A percentile compares a stretch with the other conserved stretches of the same genome.
These are phyloP conservation scores for Psittacula echo DNA, from an alignment of 2,797 vertebrate species.

Conservation along the genomic window DNA sequence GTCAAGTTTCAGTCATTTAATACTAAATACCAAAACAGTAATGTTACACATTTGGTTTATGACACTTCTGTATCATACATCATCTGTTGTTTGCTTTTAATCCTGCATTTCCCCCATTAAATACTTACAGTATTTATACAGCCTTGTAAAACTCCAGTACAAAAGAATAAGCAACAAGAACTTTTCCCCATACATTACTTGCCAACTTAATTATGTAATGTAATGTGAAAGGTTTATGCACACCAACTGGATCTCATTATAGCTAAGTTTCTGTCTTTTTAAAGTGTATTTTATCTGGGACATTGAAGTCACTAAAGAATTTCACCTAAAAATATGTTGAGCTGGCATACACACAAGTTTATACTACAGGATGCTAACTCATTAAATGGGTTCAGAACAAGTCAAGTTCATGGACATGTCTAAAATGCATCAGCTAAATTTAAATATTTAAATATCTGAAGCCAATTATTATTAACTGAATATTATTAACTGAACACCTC, in stretches of 20 bases:
- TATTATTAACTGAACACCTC: background rate
- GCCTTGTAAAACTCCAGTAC: conserved; percentile 37
- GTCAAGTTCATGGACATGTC: background rate
- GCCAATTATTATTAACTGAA: background rate
- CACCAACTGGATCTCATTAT: conserved; percentile 61
- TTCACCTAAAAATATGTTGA: background rate
- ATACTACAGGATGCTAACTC: background rate
- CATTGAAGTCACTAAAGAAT: background rate
- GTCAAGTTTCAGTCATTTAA: background rate
- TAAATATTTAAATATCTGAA: background rate
- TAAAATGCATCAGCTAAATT: background rate
- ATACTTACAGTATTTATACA: conserved; percentile 47
- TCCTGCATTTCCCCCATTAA: conserved; percentile 32
- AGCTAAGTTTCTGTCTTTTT: conserved; percentile 16
- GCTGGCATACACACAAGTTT: background rate
- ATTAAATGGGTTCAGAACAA: background rate
- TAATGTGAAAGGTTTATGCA: conserved; percentile 63
- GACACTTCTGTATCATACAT: background rate
- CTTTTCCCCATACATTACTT: conserved; percentile 55
- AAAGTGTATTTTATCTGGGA: conserved; percentile 21
- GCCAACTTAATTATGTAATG: conserved; percentile 43
- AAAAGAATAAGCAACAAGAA: conserved; percentile 43
- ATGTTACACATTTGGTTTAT: background rate
- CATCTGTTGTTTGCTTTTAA: conserved; percentile 31
- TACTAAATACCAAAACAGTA: background rate